Base-by-base conservation (phyloP, 2,113 vertebrate genomes). In the Pluvialis apricaria region DNA sequence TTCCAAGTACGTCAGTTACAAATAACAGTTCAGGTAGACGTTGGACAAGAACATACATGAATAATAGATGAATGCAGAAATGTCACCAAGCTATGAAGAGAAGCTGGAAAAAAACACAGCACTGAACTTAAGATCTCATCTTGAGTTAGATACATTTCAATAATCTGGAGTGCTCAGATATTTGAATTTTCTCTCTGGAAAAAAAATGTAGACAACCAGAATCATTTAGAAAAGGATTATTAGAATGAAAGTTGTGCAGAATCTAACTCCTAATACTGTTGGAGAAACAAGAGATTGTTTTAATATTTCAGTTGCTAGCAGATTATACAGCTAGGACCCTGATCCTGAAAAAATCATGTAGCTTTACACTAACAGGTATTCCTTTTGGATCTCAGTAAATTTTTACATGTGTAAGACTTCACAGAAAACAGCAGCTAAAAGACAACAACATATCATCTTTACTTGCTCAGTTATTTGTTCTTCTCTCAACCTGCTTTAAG, bases 41-140 rank as follows among this genome's bases (percentile, higher is more conserved):
- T 58, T n/a, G 49, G 44, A 54, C 54, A 92, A 88, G 57, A 91
- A 79, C 21, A 69, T 82, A 51, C 3, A 57, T 95, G 58, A 91
- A 90, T 96, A 94, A 96, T 49, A 84, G 49, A 85, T 92, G 54
- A 84, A 76, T 7, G 6, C 58, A 93, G 58, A 91, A 91, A 88
- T 90, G 54, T 61, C 68, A 82, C 89, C 78, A 72, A 76, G 62
- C 66, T 88, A 24, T 44, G 62, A 90, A 69, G 47, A 85, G 29
- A 61, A 42, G 17, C 58, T 91, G 75, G 54, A 15, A 49, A 65
- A 80, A 92, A 44, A 0, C 5, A 61, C 31, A 85, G 34, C 2
- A 5, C 52, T 93, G 44, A 94, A 85, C 32, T 85, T 24, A 64
- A 90, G 22, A 76, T 57, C 66, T 85, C 44, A 34, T 62, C 55